Percentiles rank a stretch among this genome's conserved stretches.
Conservation (phyloP, 1,140 invertebrate genomes). For the Calliphora vicina region DNA sequence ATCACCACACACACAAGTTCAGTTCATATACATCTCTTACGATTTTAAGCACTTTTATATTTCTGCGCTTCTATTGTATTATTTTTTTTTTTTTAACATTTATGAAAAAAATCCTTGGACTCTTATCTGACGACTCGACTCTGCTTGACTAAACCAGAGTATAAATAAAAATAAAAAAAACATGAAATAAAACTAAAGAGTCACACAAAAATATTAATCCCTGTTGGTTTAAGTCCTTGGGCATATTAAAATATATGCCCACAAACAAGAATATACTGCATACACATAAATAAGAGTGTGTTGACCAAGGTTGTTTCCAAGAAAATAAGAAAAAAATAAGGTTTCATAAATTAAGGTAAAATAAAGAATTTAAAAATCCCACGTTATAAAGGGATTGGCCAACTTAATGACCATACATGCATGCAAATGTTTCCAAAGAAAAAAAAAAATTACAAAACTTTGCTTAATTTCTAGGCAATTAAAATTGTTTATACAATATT, state of each 20-base stretch:
- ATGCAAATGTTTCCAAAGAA: too few species aligned
- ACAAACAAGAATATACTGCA: background rate
- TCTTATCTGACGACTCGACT: background rate
- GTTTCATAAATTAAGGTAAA: background rate
- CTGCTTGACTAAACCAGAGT: background rate
- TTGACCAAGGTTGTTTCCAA: slow-evolving; percentile 10
- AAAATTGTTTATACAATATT: too few species aligned
- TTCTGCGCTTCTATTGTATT: too few species aligned
- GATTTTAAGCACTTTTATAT: background rate
- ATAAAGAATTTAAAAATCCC: background rate
- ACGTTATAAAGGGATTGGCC: background rate
- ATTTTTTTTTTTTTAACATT: too few species aligned
- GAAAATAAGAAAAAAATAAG: background rate
- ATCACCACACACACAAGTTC: background rate
- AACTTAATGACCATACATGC: too few species aligned
- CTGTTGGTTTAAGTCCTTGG: slow-evolving; percentile 7
- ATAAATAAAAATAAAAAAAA: too few species aligned
- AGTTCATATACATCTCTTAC: background rate
- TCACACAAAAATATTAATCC: slow-evolving; percentile 9
- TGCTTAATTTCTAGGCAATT: too few species aligned
- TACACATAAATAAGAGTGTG: background rate
- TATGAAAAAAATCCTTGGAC: background rate
- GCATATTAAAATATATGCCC: slow-evolving; percentile 13
- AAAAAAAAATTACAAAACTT: too few species aligned
- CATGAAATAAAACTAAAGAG: background rate